Base-by-base conservation (phyloP, 2,113 vertebrate genomes). In the Antechinus flavipes region DNA sequence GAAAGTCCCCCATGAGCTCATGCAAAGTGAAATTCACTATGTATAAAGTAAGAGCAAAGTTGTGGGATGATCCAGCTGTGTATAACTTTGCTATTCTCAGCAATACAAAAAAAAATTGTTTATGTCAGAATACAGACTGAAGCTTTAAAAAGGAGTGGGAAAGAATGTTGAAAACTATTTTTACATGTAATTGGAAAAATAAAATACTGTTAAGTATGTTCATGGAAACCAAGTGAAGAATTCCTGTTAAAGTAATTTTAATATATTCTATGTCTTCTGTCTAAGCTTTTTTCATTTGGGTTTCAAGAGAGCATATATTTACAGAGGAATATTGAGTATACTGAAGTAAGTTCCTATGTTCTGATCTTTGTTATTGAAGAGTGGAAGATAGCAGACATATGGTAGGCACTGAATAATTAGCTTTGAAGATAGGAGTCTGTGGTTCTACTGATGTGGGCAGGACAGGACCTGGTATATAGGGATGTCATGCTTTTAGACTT, bases 321-420 rank as follows among this genome's bases (percentile, higher is more conserved):
- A 54, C 91, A 92, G 95, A 27, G 47, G 6, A 27, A 94, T 93
- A 89, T 42, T 58, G 14, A 94, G 91, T 52, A 2, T 26, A 56
- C 58, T 50, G 93, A 5, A 91, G 35, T 2, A 2, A 19, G 76
- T 94, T 92, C n/a, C 90, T 92, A 52, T 30, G 54, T 89, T 22
- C 27, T 91, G 90, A 22, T 89, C 54, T 94, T 27, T 35, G 89
- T 10, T 2, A 24, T 4, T 14, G 8, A 95, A 3, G 19, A 68
- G 19, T 89, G 93, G 52, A 58, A 4, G 35, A 54, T 8, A 50
- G 0, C 2, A 91, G 93, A 11, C 46, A 8, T 91, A 91, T 2
- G 58, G 68, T 92, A 90, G 94, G 5, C 50, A 90, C n/a, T 55
- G 27, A 26, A 11, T n/a, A 50, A 76, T 68, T 95, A 26, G 91